Base-by-base conservation (phyloP, 2,888 invertebrate species). In the Teinopalpus imperialis region DNA sequence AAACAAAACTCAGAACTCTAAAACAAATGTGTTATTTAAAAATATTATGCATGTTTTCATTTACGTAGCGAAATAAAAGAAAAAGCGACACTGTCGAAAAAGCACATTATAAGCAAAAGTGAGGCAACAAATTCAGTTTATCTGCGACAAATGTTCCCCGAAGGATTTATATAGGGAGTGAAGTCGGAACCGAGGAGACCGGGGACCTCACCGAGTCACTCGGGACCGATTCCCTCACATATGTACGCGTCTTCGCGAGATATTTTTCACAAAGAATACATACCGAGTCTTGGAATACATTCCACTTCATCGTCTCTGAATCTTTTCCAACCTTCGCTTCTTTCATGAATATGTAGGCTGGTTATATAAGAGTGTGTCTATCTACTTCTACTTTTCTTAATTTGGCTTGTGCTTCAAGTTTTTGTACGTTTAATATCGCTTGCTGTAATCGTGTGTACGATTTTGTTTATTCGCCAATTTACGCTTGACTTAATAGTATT, bases 181-280 rank as follows among this genome's bases (percentile, higher is more conserved):
- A 53, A 56, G 52, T 44, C 47, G 43, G 45, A 40, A 44, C 30
- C 32, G 49, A 41, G 46, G 37, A 48, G 51, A 35, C 43, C 49
- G 53, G 44, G 46, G 45, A 47, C 48, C 21, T 43, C 53, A 50
- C 59, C 48, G 42, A 53, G 57, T 61, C 60, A 40, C 68, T 36
- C 51, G 71, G 77, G 76, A 71, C 64, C 74, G 57, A 71, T 73
- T 59, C 60, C 46, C 59, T 53, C 62, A 64, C 69, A 70, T 72
- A 69, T 68, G 67, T 70, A 69, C 65, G 52, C 74, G 66, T 67
- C 56, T 68, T 61, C 54, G 56, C 61, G 54, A 59, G 59, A 66
- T 67, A 68, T 70, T 76, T 74, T 74, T 71, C 66, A 69, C 73
- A 70, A 76, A 78, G 69, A 78, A 77, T 75, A 72, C 68, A 74